Base-by-base conservation (phyloP, 2,113 vertebrate species). In the Alosa alosa region DNA sequence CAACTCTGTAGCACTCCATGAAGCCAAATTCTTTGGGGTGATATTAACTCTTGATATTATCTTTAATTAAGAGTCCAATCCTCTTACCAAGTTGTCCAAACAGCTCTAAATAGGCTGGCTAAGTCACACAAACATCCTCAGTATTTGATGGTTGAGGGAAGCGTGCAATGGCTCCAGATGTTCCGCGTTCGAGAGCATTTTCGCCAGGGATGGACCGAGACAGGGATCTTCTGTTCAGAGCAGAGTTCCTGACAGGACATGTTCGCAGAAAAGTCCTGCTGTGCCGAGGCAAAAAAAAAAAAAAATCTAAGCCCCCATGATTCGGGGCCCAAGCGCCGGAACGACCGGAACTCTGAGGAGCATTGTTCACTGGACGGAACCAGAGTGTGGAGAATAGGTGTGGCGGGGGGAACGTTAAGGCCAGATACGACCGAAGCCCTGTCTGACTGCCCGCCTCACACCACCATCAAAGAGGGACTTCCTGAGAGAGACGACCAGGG, bases 11-110 rank as follows among this genome's bases (percentile, higher is more conserved):
- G 91, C 90, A 90, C 86, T 91, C 91, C 92, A 86, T 83, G 89
- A 91, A 89, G 90, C 88, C 89, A 89, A 88, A 90, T 92, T 93
- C 91, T 91, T 88, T 82, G 87, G 89, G 88, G 87, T 86, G 84
- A 94, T 88, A 92, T 94, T 94, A 94, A 88, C 89, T 92, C 91
- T 91, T 90, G 91, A 93, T 96, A 95, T 96, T 95, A 94, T 96
- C 93, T 95, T 95, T 95, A 95, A 96, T 95, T 94, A 95, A 94
- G 92, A 91, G 89, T 64, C 90, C 90, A 92, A 94, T 95, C 93
- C 93, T 89, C 91, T 92, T 90, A 86, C 91, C 89, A 89, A 95
- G 92, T 94, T 95, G 91, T 94, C 92, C 93, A 95, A 95, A 95
- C 94, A 95, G 88, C 88, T 89, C 91, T 93, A 93, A 95, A 95